phyloP scores from a whole-genome alignment of 1,140 invertebrate species.

The Plutomurus gul region DNA sequence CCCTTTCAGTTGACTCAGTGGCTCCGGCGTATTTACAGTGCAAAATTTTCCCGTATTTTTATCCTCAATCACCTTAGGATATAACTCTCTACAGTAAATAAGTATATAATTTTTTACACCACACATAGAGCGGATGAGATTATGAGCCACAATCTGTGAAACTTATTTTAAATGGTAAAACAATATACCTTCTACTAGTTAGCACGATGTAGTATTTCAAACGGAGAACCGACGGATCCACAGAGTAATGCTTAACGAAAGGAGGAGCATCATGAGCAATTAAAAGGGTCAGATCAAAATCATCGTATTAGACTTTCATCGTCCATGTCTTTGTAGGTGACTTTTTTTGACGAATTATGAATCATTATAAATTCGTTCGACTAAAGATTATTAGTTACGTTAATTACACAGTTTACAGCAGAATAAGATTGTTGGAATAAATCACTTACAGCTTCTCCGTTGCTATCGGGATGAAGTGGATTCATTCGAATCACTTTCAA shows the following conservation, averaged over 20 bases:
- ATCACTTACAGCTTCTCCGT: constrained; percentile 23
- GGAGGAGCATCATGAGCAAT: constrained; percentile 63
- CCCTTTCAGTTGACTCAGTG: background rate
- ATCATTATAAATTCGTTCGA: constrained; percentile 66
- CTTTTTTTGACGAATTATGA: constrained; percentile 64
- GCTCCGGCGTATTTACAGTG: constrained; percentile 62
- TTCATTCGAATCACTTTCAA: constrained; percentile 74
- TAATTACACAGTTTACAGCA: background rate
- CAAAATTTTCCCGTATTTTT: constrained; percentile 70
- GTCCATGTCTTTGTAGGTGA: constrained; percentile 67
- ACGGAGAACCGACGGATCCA: constrained; percentile 61
- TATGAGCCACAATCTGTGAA: background rate
- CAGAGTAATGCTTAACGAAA: constrained; percentile 26
- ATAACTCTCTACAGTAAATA: constrained; percentile 65
- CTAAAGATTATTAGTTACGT: constrained; percentile 1
- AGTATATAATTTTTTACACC: too few species aligned
- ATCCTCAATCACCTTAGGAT: constrained; percentile 67
- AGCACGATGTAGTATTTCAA: constrained; percentile 76
- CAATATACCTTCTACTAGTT: constrained; percentile 64
- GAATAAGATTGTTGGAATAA: background rate
- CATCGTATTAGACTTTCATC: constrained; percentile 65
- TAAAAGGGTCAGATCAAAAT: constrained; percentile 72
- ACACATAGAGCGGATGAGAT: too few species aligned
- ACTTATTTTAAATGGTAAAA: background rate
- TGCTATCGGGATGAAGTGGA: constrained; percentile 54